Percentiles rank a stretch among this genome's conserved stretches.
Conservation (phyloP, 2,888 invertebrate species). For the Apodemia mormo region DNA sequence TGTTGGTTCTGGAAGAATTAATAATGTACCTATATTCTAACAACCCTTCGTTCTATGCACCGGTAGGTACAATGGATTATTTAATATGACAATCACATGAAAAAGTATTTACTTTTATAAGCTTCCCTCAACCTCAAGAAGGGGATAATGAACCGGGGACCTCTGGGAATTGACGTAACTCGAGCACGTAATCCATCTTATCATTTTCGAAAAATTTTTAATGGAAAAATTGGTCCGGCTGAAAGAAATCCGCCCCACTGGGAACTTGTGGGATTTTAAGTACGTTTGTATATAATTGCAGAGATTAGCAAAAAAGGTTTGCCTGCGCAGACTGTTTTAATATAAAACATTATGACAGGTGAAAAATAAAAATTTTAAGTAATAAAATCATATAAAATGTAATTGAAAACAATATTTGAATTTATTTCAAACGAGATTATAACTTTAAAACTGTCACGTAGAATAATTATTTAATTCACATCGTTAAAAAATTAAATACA, state of each 20-base stretch:
- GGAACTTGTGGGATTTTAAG: slow-evolving; percentile 42
- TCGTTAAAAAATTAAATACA: too few relatives aligned
- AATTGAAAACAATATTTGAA: too few relatives aligned
- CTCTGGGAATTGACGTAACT: slow-evolving; percentile 60
- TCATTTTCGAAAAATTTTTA: slow-evolving; percentile 64
- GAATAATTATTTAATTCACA: too few relatives aligned
- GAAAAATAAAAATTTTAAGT: too few relatives aligned
- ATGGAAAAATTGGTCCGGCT: slow-evolving; percentile 68
- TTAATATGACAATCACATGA: slow-evolving; percentile 1
- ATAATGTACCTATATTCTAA: too few relatives aligned
- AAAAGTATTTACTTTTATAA: slow-evolving; percentile 19
- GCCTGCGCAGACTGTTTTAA: too few relatives aligned
- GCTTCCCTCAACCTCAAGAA: slow-evolving; percentile 43
- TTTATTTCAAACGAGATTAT: too few relatives aligned
- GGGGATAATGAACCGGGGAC: slow-evolving; percentile 58
- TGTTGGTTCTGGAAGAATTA: too few relatives aligned
- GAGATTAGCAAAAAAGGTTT: background rate
- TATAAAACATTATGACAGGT: too few relatives aligned
- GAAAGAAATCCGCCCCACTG: slow-evolving; percentile 61
- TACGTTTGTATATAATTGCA: slow-evolving; percentile 31
- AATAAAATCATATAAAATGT: too few relatives aligned
- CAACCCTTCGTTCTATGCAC: too few relatives aligned
- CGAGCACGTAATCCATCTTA: slow-evolving; percentile 78
- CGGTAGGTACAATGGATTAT: background rate
- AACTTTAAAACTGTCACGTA: too few relatives aligned